phyloP scores from a whole-genome alignment of 1,140 invertebrate genomes.

The Lordiphosa stackelbergi region DNA sequence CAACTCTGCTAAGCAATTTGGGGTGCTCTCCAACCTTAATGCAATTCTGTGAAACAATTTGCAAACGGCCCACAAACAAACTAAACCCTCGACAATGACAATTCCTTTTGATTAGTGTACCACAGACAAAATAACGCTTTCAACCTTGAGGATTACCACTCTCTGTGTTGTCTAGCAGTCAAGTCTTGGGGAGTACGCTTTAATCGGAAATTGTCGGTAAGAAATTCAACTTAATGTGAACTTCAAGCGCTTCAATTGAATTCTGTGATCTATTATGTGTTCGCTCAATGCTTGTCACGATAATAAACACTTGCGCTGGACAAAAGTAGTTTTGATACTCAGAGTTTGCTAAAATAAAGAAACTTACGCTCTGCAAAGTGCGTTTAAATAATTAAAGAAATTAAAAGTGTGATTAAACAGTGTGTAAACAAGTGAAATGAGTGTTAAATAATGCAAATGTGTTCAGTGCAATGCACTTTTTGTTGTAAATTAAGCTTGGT shows the following conservation, averaged over 20 bases:
- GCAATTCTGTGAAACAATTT: constrained; percentile 76
- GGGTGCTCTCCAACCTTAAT: constrained; percentile 60
- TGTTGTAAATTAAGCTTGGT: constrained; percentile 15
- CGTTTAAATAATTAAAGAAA: constrained; percentile 47
- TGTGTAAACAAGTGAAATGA: constrained; percentile 40
- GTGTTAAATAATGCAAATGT: constrained; percentile 27
- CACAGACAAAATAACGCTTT: constrained; percentile 35
- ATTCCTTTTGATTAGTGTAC: constrained; percentile 31
- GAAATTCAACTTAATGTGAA: constrained; percentile 22
- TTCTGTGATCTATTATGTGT: constrained; percentile 66
- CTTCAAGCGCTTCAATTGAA: constrained; percentile 39
- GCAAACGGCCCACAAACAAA: constrained; percentile 74
- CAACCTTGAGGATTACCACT: constrained; percentile 5
- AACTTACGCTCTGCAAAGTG: constrained; percentile 66
- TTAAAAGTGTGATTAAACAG: constrained; percentile 36
- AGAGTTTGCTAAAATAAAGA: constrained; percentile 48
- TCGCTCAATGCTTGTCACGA: constrained; percentile 73
- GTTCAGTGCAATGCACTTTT: constrained; percentile 49
- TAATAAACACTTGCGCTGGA: constrained; percentile 70
- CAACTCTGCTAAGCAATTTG: neutral
- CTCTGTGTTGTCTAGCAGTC: constrained; percentile 36
- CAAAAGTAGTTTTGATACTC: constrained; percentile 15
- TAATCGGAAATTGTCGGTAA: constrained; percentile 29
- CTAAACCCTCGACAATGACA: constrained; percentile 57
- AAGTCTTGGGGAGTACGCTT: constrained; percentile 52